Evolutionary conservation across 2,888 invertebrate genomes (phyloP), one percentile per base, ranked within the genome.

Genomic region (Bombylius major): DNA sequence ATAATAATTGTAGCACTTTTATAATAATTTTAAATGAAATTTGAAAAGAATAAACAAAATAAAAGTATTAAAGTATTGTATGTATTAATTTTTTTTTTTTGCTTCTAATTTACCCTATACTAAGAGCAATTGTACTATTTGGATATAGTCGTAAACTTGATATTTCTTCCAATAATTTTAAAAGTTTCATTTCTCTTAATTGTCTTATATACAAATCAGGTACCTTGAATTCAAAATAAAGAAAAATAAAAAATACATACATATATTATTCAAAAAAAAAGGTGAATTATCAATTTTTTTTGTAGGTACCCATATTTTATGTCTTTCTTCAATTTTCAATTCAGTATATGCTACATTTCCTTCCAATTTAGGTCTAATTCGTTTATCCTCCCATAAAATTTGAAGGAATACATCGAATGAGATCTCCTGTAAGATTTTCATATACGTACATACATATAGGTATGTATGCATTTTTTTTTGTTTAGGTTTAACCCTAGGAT

Each of bases 121-220:
- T 81, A 72, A 81, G 78, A 69, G 80, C 78, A 69, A 82, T 77
- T 68, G 81, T 82, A 72, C 79, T 78, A 71, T 82, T 81, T 61
- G 75, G 72, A 69, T 81, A 81, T 48, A 82, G 75, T 62, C 81
- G 74, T 59, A 82, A 70, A 13, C 80, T 80, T 34, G 81, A 79
- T 77, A 82, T 81, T 68, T 82, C 81, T 64, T 82, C 81, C 57
- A 82, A 78, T 59, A 82, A 77, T 51, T 79, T 79, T 53, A 80
- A 73, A 56, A 81, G 79, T 67, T 76, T 75, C 80, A 82, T 80
- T 57, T 81, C 80, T 65, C 81, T 76, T 58, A 82, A 73, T 69
- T 82, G 82, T 71, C 80, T 75, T 70, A 82, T 82, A 75, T 81
- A 81, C 57, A 82, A 76, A 71, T 81, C 81, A 58, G 82, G 82